A percentile compares a stretch with the other conserved stretches of the same genome.
Evolutionary conservation across 2,113 vertebrate species (phyloP).

Genomic region (Psettodes erumei): DNA sequence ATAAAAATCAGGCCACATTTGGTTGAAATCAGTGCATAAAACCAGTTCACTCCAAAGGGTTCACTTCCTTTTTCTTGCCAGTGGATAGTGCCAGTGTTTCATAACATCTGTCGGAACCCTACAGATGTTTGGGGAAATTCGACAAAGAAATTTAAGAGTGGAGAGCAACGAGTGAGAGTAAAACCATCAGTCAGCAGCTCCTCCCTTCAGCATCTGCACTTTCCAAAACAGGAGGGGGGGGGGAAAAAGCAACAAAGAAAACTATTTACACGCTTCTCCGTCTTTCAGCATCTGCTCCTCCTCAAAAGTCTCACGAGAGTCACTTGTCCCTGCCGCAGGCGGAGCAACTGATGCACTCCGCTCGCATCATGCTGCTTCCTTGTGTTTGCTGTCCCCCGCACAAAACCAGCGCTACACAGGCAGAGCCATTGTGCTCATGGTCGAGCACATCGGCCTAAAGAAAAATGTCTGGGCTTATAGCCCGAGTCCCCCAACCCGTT

Average conservation of each 20-base stretch:
- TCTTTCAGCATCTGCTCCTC: not conserved
- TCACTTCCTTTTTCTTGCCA: no score
- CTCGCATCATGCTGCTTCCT: slow-evolving; percentile 14
- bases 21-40: no score
- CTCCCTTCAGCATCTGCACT: not conserved
- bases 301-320: not conserved
- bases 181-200: not conserved
- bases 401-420: slow-evolving; percentile 30
- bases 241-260: not conserved
- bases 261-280: not conserved
- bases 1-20: no score
- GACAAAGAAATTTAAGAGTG: no score
- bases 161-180: no score
- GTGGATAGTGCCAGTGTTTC: no score
- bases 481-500: not conserved
- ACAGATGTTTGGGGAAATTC: no score
- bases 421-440: not conserved
- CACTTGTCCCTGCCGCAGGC: slow-evolving; percentile 15
- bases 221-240: no score
- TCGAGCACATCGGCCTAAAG: slow-evolving; percentile 4
- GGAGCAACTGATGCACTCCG: not conserved
- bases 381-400: slow-evolving; percentile 20
- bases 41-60: no score
- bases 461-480: slow-evolving; percentile 11
- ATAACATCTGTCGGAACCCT: no score